Conservation (phyloP, 2,113 vertebrate genomes). For the Nycticryphes semicollaris region DNA sequence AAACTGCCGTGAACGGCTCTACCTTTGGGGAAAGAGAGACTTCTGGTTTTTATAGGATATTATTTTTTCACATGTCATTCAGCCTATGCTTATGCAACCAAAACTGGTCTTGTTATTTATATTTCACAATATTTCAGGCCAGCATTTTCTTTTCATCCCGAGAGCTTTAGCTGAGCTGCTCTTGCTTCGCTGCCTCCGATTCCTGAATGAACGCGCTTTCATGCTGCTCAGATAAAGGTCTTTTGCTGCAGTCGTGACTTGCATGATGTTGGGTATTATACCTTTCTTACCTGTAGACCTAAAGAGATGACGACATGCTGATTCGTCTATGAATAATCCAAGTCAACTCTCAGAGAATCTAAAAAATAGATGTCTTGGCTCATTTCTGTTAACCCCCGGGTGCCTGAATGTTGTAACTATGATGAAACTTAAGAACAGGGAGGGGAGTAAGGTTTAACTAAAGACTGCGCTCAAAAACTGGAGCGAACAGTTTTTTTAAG, state of each 20-base stretch:
- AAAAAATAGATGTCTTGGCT: constrained; percentile 12
- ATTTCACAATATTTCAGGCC: constrained; percentile 36
- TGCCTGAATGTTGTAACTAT: not conserved
- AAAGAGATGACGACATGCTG: constrained; percentile 17
- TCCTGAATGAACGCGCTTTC: constrained; percentile 3
- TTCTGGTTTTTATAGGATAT: not conserved
- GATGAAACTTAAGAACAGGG: not conserved
- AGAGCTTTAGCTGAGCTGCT: constrained; percentile 53
- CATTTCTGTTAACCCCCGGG: not conserved
- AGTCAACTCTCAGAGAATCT: not conserved
- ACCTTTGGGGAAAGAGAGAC: not conserved
- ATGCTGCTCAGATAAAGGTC: constrained; percentile 4
- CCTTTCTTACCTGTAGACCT: not conserved
- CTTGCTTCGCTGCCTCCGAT: constrained; percentile 45
- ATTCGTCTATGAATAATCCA: constrained; percentile 52
- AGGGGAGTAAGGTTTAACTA: not conserved
- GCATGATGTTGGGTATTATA: not conserved
- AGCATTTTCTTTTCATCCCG: constrained; percentile 45
- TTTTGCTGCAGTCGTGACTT: constrained; percentile 1
- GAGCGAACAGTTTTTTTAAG: not conserved
- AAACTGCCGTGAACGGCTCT: not conserved
- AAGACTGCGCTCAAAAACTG: not conserved
- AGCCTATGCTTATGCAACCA: constrained; percentile 8
- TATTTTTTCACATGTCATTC: not conserved
- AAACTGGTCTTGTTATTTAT: constrained; percentile 26